Conservation (phyloP, 1,140 invertebrate species). For the Latrodectus geometricus region DNA sequence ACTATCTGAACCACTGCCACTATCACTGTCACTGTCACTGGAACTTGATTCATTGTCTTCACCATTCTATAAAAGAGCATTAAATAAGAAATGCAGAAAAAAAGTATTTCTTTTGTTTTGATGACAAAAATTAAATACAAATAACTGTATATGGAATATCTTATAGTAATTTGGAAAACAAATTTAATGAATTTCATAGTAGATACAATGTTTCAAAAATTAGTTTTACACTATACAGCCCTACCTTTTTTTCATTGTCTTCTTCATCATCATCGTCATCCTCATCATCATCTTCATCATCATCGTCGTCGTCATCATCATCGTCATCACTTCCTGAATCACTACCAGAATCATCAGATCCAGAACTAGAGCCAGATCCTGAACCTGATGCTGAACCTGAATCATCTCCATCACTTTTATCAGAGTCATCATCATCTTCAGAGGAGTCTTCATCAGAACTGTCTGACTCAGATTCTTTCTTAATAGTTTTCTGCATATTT, state of each 20-base stretch:
- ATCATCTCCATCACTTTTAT: constrained; percentile 55
- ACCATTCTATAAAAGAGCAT: constrained; percentile 31
- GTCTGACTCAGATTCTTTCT: constrained; percentile 59
- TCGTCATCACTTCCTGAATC: constrained; percentile 61
- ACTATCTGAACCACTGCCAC: constrained; percentile 54
- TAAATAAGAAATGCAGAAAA: neutral
- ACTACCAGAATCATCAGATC: constrained; percentile 62
- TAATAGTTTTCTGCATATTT: constrained; percentile 5
- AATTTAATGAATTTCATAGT: too few species aligned
- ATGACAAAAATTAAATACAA: too few species aligned
- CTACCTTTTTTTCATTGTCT: constrained; percentile 57
- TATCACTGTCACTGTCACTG: constrained; percentile 56
- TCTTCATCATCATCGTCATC: constrained; percentile 54
- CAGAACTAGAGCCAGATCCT: constrained; percentile 56
- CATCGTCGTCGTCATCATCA: constrained; percentile 56
- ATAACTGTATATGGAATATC: too few species aligned
- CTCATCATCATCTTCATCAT: constrained; percentile 57
- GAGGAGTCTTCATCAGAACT: constrained; percentile 59
- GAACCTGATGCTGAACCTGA: constrained; percentile 52
- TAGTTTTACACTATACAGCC: neutral
- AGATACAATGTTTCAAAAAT: too few species aligned
- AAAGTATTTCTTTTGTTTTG: too few species aligned
- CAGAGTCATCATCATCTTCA: constrained; percentile 59
- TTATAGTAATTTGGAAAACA: too few species aligned
- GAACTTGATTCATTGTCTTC: constrained; percentile 54